A percentile compares a stretch with the other conserved stretches of the same genome.
phyloP scores from a whole-genome alignment of 2,797 vertebrate species.

The Thripadectes ignobilis region DNA sequence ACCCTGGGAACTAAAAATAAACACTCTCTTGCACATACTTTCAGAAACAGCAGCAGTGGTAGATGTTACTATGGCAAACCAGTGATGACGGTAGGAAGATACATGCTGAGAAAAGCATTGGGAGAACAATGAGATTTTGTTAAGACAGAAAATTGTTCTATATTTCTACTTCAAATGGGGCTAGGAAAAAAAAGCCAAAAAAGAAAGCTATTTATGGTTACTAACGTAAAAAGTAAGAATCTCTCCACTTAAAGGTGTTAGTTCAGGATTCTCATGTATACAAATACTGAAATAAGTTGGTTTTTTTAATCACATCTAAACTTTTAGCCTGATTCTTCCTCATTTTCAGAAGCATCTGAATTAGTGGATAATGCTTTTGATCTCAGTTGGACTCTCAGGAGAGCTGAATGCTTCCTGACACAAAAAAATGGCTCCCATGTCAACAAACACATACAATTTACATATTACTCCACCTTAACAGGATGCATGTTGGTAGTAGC shows the following conservation, averaged over 20 bases:
- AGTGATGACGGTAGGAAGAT: not conserved
- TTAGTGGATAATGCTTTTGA: not conserved
- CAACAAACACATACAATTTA: not conserved
- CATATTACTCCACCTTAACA: slow-evolving; percentile 83
- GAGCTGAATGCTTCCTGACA: not conserved
- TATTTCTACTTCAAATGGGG: not conserved
- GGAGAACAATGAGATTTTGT: not conserved
- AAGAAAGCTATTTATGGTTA: not conserved
- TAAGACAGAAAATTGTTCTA: not conserved
- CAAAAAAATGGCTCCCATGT: not conserved
- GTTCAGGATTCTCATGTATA: not conserved
- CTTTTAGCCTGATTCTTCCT: not conserved
- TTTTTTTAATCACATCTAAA: not conserved
- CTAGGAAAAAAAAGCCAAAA: not conserved
- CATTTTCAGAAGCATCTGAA: not conserved
- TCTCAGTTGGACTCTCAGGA: not conserved
- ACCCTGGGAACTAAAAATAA: not conserved
- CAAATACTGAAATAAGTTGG: not conserved
- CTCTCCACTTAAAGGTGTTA: not conserved
- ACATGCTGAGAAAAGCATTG: not conserved
- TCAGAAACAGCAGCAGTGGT: not conserved
- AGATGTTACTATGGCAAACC: not conserved
- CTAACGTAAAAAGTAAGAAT: not conserved
- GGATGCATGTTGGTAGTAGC: slow-evolving; percentile 96
- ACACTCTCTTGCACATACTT: not conserved